Evolutionary conservation across 2,113 vertebrate species (phyloP).

Genomic region (Sciurus niger): DNA sequence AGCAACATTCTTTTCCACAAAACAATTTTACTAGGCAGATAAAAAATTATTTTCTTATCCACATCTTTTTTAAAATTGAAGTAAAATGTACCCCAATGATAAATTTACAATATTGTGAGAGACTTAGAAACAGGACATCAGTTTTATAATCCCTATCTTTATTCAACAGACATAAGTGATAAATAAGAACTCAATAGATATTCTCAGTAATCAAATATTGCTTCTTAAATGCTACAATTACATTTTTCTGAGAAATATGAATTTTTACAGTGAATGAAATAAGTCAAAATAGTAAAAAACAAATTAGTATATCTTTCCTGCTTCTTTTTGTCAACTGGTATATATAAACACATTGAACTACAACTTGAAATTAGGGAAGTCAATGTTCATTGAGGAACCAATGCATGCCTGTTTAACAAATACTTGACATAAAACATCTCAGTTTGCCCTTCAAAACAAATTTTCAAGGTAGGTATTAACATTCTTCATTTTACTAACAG

Average conservation of each 20-base stretch:
- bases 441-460: constrained; percentile 10
- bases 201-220: constrained; percentile 40
- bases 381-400: not conserved
- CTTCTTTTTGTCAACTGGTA: not conserved
- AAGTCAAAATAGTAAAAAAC: constrained; percentile 40
- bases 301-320: not conserved
- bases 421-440: not conserved
- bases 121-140: constrained; percentile 12
- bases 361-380: constrained; percentile 24
- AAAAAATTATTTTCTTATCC: constrained; percentile 45
- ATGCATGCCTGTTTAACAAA: not conserved
- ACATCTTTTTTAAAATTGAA: not conserved
- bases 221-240: not conserved
- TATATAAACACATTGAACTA: not conserved
- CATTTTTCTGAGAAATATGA: not conserved
- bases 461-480: constrained; percentile 15
- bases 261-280: constrained; percentile 21
- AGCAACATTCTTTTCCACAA: constrained; percentile 5
- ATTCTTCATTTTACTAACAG: constrained; percentile 34
- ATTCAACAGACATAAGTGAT: not conserved
- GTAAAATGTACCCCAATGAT: not conserved
- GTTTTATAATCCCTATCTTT: constrained; percentile 39
- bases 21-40: not conserved
- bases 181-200: not conserved
- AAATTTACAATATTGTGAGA: not conserved